phyloP scores from a whole-genome alignment of 2,888 invertebrate genomes.

The Calliphora vomitoria region DNA sequence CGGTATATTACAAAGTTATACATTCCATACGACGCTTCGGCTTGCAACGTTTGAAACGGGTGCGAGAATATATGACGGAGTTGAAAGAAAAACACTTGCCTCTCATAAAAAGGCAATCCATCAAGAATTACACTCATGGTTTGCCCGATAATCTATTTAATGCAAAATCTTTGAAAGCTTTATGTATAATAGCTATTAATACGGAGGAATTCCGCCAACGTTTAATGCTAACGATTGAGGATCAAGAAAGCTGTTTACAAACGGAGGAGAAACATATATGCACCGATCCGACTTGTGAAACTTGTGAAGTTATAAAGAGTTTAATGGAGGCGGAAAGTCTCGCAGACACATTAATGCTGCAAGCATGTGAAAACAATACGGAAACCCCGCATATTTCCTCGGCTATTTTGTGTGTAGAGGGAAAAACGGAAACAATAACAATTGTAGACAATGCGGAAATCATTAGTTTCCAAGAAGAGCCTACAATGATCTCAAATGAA shows the following conservation, averaged over 20 bases:
- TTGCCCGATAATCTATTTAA: slow-evolving; percentile 58
- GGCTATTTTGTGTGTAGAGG: slow-evolving; percentile 4
- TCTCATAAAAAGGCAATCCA: slow-evolving; percentile 78
- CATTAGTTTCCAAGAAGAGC: slow-evolving; percentile 17
- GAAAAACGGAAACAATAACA: not conserved
- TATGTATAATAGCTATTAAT: slow-evolving; percentile 77
- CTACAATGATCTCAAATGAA: slow-evolving; percentile 23
- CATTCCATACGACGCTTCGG: slow-evolving; percentile 66
- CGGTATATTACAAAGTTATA: slow-evolving; percentile 77
- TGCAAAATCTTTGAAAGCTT: slow-evolving; percentile 78
- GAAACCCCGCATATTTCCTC: not conserved
- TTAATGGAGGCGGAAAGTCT: slow-evolving; percentile 58
- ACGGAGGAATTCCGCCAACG: slow-evolving; percentile 76
- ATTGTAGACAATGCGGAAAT: slow-evolving; percentile 36
- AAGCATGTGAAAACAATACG: not conserved
- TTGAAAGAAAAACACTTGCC: slow-evolving; percentile 78
- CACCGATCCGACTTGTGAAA: slow-evolving; percentile 65
- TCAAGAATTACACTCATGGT: slow-evolving; percentile 73
- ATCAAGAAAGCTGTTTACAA: not conserved
- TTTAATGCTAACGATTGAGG: slow-evolving; percentile 23
- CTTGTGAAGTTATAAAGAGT: slow-evolving; percentile 68
- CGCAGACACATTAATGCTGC: slow-evolving; percentile 57
- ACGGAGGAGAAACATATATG: slow-evolving; percentile 64
- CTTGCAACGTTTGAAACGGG: slow-evolving; percentile 51
- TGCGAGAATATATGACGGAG: slow-evolving; percentile 75